Base-by-base conservation (phyloP, 2,797 vertebrate species). In the Dendrocincla tyrannina region DNA sequence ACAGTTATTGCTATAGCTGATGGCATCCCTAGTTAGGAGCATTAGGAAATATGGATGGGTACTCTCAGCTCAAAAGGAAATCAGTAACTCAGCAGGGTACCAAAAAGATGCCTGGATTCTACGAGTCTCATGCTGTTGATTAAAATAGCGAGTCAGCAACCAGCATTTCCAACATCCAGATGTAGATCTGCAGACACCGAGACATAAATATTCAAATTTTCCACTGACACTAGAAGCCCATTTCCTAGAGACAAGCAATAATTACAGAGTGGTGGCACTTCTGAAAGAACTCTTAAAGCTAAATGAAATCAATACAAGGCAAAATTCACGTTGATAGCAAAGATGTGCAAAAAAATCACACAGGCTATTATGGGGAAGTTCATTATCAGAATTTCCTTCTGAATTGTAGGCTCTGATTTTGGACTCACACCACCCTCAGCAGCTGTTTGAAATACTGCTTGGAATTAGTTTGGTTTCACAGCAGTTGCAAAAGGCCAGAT, bases 351-450 rank as follows among this genome's bases (percentile, higher is more conserved):
- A 74, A 35, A 91, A 73, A 9, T 10, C 30, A 24, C 4, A 9
- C 28, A 63, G 37, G 32, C 5, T 44, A 2, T 32, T 49, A 30
- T 0, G 1, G 44, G 13, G 2, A 33, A 28, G 11, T 9, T 42
- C 42, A 8, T 59, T 17, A 70, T 4, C 13, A 70, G 16, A 22
- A 53, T 50, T 52, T 64, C 33, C 17, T 44, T 37, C 27, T 58
- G 32, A 83, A 75, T 5, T n/a, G 6, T 13, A 41, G 53, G 17
- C 17, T 89, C 58, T 41, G 9, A 42, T 66, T 88, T 46, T 62
- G 55, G 53, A 64, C 13, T 83, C 53, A 17, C 0, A 49, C 1
- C 2, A 53, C 7, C 7, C 35, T 25, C 63, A 66, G 55, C 5
- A 70, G 41, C 20, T 59, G 11, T n/a, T 33, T 44, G 49, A 92